Evolutionary conservation across 2,888 invertebrate genomes (phyloP), one percentile per base, ranked within the genome.

Genomic region (Petrophora chlorosata): DNA sequence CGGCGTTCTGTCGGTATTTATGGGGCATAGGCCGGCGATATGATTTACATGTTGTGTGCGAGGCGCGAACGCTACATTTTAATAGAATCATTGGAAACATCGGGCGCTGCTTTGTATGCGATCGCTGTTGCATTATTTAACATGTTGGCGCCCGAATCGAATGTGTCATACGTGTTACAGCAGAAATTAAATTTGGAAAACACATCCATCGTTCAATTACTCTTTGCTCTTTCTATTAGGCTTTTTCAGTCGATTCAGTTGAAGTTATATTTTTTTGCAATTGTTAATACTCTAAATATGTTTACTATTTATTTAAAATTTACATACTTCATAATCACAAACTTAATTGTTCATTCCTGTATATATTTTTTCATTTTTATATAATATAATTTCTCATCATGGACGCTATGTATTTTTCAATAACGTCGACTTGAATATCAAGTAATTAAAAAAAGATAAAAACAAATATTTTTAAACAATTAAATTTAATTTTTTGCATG

Each of bases 31-130:
- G 56, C 40, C 47, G 47, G 26, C 55, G 48, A 54, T 56, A 61
- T 73, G 70, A 83, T 82, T 81, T 79, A 75, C 78, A 76, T 71
- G n/a, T n/a, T n/a, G n/a, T n/a, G n/a, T n/a, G 68, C 63, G 68
- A 63, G 54, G 60, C 73, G 71, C 16, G 12, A 33, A 12, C 12
- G 35, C 36, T 42, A 17, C 33, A 5, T 42, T 49, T 49, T 43
- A 43, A 49, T 43, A 34, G 58, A 79, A 76, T 76, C 73, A 74
- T 77, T 69, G 60, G 65, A 56, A 67, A 70, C 72, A 76, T 70
- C 68, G 70, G 63, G 61, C 53, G 49, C 63, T 67, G 67, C 57
- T 79, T 76, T 72, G 68, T 73, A 75, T 79, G 71, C 67, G 73
- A 70, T 73, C 73, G 70, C 63, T 60, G 60, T 61, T 56, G 53